phyloP scores from a whole-genome alignment of 2,113 vertebrate species.

The Phoenicopterus ruber region DNA sequence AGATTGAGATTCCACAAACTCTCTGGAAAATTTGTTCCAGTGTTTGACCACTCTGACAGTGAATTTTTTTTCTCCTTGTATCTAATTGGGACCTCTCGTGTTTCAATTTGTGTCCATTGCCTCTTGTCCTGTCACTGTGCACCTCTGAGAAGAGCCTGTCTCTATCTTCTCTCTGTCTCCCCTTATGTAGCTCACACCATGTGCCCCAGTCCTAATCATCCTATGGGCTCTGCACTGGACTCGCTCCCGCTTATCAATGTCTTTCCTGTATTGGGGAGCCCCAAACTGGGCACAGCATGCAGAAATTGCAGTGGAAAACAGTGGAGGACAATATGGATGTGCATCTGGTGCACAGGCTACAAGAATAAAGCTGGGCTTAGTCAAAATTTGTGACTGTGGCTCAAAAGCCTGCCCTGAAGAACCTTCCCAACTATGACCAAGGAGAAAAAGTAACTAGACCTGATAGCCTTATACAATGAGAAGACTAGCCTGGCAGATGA shows the following conservation, averaged over 20 bases:
- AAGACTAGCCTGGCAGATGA: neutral
- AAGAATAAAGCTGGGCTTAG: neutral
- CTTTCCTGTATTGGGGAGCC: neutral
- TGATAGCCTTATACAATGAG: neutral
- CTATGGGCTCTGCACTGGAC: neutral
- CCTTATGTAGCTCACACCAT: neutral
- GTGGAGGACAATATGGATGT: neutral
- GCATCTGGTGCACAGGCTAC: neutral
- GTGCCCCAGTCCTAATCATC: neutral
- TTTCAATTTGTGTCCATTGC: neutral
- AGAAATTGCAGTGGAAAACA: neutral
- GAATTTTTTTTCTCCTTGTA: neutral
- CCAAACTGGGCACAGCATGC: neutral
- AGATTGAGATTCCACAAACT: neutral
- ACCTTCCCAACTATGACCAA: neutral
- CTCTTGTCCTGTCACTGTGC: neutral
- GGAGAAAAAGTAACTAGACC: neutral
- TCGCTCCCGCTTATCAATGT: neutral
- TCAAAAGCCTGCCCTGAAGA: neutral
- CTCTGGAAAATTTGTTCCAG: neutral
- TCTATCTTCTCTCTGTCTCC: neutral
- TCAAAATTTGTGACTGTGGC: neutral
- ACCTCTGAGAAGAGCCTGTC: neutral
- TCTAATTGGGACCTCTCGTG: neutral
- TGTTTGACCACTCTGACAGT: neutral